Percentiles rank a stretch among this genome's conserved stretches.
Conservation (phyloP, 1,140 invertebrate genomes). For the Sipha flava region DNA sequence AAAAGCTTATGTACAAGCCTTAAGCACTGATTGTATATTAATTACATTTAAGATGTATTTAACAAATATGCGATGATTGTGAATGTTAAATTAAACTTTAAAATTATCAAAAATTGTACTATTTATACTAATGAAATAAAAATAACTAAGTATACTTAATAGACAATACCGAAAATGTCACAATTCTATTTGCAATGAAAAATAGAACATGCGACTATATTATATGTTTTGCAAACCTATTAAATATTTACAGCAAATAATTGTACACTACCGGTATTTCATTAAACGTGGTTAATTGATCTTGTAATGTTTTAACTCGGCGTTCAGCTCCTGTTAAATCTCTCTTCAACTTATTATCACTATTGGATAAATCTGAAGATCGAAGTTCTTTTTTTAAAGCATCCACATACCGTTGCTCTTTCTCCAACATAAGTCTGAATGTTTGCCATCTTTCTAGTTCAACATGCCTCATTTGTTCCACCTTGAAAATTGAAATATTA, state of each 20-base stretch:
- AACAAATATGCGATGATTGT: too few relatives aligned
- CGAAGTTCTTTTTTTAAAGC: slow-evolving; percentile 54
- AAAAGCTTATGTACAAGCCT: too few relatives aligned
- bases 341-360: slow-evolving; percentile 43
- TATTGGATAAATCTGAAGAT: slow-evolving; percentile 45
- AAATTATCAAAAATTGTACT: background rate
- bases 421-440: slow-evolving; percentile 68
- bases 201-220: background rate
- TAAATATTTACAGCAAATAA: background rate
- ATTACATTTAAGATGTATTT: too few relatives aligned
- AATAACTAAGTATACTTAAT: background rate
- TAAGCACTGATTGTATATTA: too few relatives aligned
- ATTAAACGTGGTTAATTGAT: slow-evolving; percentile 45
- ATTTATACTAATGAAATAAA: too few relatives aligned
- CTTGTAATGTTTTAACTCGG: slow-evolving; percentile 54
- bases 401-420: slow-evolving; percentile 67
- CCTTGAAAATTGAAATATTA: slow-evolving; percentile 40
- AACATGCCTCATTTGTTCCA: slow-evolving; percentile 64
- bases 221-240: background rate
- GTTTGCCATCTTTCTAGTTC: slow-evolving; percentile 65
- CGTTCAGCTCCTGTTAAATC: slow-evolving; percentile 54
- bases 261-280: slow-evolving; percentile 14
- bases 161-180: background rate
- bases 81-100: background rate
- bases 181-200: background rate